Evolutionary conservation across 2,113 vertebrate species (phyloP), one percentile per base, ranked within the genome.

Genomic region (Synchiropus splendidus): DNA sequence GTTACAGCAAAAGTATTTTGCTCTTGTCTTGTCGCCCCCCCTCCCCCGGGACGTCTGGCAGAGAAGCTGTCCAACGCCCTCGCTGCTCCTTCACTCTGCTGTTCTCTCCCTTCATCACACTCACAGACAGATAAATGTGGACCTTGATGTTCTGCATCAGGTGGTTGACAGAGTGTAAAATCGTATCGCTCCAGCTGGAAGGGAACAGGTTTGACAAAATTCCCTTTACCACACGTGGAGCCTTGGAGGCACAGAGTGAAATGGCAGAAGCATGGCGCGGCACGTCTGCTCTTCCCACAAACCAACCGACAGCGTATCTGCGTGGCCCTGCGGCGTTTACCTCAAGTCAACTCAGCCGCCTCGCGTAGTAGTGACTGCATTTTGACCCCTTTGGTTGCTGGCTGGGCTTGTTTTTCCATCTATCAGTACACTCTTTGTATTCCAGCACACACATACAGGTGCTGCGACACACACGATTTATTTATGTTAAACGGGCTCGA

Each of bases 41-140:
- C 70, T 83, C 85, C 85, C 70, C 56, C 55, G 0, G 80, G 84
- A 83, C 78, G 86, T 88, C 75, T 89, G 83, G 83, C 85, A 87
- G 67, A 78, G 61, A 70, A 74, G 45, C 12, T 51, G 67, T 70
- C 69, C 75, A 63, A 75, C 76, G 71, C 60, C 68, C 76, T 66
- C 56, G 53, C 58, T 76, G 67, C 64, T 61, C 61, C 65, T 56
- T 78, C 55, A 55, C 42, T 70, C n/a, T n/a, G n/a, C n/a, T n/a
- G n/a, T 27, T 27, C 21, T 4, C 21, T 27, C 36, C 33, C 48
- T 47, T 61, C 32, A 54, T 51, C 37, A 58, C 54, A 36, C 64
- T 60, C 54, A 66, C 72, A 51, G 37, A 55, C 37, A 27, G 39
- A 51, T 35, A 30, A 42, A 40, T 16, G 16, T 52, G 48, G 44